phyloP scores from a whole-genome alignment of 2,797 vertebrate species.

The Gallinago stenura region DNA sequence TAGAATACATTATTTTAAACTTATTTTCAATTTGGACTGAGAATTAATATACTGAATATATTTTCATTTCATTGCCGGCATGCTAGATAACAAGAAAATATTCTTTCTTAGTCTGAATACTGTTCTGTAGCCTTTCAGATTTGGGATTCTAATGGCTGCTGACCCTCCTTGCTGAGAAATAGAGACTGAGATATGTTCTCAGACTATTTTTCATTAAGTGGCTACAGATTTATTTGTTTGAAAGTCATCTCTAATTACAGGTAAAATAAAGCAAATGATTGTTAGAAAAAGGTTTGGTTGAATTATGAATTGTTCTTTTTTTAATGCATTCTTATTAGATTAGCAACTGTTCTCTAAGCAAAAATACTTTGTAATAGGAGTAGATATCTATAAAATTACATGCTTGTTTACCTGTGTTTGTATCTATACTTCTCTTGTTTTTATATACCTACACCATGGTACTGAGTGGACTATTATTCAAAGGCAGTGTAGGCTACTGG shows the following conservation, averaged over 20 bases:
- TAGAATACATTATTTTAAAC: slow-evolving; percentile 2
- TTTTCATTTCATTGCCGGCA: background rate
- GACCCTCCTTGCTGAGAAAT: slow-evolving; percentile 18
- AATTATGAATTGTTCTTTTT: slow-evolving; percentile 27
- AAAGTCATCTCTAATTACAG: slow-evolving; percentile 45
- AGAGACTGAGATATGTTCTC: background rate
- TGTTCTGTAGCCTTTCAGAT: background rate
- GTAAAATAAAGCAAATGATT: slow-evolving; percentile 34
- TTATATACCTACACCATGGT: background rate
- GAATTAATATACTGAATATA: background rate
- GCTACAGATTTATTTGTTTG: slow-evolving; percentile 34
- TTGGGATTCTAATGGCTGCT: background rate
- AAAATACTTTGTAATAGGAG: background rate
- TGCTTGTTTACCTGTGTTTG: background rate
- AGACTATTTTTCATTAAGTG: slow-evolving; percentile 42
- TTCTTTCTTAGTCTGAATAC: background rate
- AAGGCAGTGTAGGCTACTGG: background rate
- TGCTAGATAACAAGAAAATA: slow-evolving; percentile 15
- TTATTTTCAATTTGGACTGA: slow-evolving; percentile 14
- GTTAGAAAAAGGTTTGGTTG: background rate
- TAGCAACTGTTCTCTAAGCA: background rate
- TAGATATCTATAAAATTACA: background rate
- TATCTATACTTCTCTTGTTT: background rate
- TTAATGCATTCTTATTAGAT: slow-evolving; percentile 21
- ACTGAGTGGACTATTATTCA: background rate